Percentiles rank a stretch among this genome's conserved stretches.
phyloP scores from a whole-genome alignment of 1,140 invertebrate genomes.

The Philopotamus ludificatus region DNA sequence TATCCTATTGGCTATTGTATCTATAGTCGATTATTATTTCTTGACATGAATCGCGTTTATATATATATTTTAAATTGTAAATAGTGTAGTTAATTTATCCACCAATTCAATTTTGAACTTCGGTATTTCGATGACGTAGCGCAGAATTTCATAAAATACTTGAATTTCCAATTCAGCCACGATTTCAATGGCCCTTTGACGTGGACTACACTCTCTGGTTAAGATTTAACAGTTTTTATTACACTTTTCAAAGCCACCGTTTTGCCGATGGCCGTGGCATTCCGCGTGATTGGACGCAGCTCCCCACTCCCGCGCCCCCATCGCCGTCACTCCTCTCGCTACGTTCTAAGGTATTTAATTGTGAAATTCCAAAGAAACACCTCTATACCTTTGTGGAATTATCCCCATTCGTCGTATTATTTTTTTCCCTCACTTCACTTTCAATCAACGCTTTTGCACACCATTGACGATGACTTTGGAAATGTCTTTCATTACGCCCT shows the following conservation, averaged over 20 bases:
- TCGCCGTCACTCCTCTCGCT: background rate
- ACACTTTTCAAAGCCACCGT: background rate
- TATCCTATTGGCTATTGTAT: no score
- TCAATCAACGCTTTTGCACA: constrained; percentile 30
- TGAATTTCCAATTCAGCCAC: no score
- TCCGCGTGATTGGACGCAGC: constrained; percentile 27
- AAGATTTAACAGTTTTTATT: background rate
- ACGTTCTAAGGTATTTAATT: constrained; percentile 37
- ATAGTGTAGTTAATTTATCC: no score
- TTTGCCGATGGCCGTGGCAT: constrained; percentile 2
- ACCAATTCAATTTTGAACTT: no score
- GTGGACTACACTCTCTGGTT: no score
- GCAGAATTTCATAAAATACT: no score
- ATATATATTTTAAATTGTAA: no score
- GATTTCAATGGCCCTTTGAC: no score
- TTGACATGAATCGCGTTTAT: no score
- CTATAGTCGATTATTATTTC: no score
- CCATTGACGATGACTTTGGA: constrained; percentile 29
- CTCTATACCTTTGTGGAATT: constrained; percentile 6
- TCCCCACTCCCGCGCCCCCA: no score
- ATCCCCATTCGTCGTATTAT: constrained; percentile 9
- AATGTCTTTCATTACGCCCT: constrained; percentile 23
- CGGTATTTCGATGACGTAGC: no score
- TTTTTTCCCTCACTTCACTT: constrained; percentile 18
- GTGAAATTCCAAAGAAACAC: constrained; percentile 41